Percentiles rank a stretch among this genome's conserved stretches.
Evolutionary conservation across 2,797 vertebrate species (phyloP).

Genomic region (Peromyscus melanophrys): DNA sequence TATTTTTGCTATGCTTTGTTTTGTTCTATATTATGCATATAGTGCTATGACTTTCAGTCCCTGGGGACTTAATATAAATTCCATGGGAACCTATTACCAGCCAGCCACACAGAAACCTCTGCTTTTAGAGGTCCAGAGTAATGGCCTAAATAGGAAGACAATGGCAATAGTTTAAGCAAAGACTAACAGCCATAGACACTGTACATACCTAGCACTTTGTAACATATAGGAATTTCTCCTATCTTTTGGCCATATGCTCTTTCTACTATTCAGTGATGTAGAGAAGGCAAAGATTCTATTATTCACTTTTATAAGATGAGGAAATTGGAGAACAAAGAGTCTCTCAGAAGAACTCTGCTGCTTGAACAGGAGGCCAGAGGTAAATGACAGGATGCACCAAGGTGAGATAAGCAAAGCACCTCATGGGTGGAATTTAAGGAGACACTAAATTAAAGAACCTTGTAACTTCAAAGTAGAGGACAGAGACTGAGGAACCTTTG

Average conservation of each 20-base stretch:
- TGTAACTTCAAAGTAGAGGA: neutral
- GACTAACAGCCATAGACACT: neutral
- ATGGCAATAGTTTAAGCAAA: neutral
- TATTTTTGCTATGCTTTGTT: neutral
- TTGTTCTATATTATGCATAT: constrained; percentile 9
- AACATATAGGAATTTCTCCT: neutral
- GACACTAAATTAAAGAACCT: neutral
- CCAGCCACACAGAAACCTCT: neutral
- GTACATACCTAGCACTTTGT: neutral
- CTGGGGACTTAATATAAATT: constrained; percentile 9
- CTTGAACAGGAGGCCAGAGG: neutral
- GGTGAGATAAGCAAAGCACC: neutral
- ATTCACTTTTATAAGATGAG: neutral
- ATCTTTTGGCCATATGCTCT: neutral
- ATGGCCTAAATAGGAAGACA: neutral
- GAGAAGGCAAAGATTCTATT: neutral
- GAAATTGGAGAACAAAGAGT: neutral
- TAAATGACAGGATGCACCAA: neutral
- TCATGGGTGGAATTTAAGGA: neutral
- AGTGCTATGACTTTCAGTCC: neutral
- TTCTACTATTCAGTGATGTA: neutral
- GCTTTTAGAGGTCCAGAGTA: neutral
- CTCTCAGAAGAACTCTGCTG: neutral
- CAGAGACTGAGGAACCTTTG: neutral
- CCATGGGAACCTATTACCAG: neutral